Base-by-base conservation (phyloP, 2,113 vertebrate genomes). In the Halcyon senegalensis region DNA sequence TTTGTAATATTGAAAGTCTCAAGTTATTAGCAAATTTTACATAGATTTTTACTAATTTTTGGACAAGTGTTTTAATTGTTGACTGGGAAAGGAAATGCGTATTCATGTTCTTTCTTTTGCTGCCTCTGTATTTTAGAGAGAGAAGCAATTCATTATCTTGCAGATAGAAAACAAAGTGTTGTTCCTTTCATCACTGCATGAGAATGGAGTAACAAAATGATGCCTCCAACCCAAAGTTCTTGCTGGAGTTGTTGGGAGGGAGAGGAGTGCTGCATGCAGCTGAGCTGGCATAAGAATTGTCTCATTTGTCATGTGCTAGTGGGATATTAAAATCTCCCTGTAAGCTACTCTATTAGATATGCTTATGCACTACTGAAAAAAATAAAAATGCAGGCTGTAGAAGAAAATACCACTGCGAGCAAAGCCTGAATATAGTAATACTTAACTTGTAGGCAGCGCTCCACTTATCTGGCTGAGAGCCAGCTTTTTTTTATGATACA, bases 11-110 rank as follows among this genome's bases (percentile, higher is more conserved):
- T 87, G 62, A 56, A 95, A 92, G 59, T 79, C 66, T 87, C 66
- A 87, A 79, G 66, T 53, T 89, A 33, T 78, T 84, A 87, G 24
- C 53, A 87, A 87, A 50, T 79, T 89, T 89, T 84, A 66, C 55
- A 41, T n/a, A 37, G 66, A 53, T 92, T 90, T 91, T 92, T 83
- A 68, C 63, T 1, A 2, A 67, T 75, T 89, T 83, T 90, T 84
- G 78, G 73, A 89, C 69, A 84, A 79, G 59, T 9, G 24, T 51
- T 81, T 51, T 92, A 93, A 87, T 88, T 94, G 77, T 33, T 87
- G 79, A 44, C 74, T 83, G 90, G n/a, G 76, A 86, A 91, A 91
- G 92, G 72, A 96, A 95, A 88, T 74, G 67, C 79, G 39, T 50
- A 20, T 89, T 90, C n/a, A 7, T 79, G 64, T 77, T 90, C 48